These are phyloP conservation scores for Picathartes gymnocephalus DNA, from an alignment of 2,113 vertebrate species.

Conservation along the genomic window DNA sequence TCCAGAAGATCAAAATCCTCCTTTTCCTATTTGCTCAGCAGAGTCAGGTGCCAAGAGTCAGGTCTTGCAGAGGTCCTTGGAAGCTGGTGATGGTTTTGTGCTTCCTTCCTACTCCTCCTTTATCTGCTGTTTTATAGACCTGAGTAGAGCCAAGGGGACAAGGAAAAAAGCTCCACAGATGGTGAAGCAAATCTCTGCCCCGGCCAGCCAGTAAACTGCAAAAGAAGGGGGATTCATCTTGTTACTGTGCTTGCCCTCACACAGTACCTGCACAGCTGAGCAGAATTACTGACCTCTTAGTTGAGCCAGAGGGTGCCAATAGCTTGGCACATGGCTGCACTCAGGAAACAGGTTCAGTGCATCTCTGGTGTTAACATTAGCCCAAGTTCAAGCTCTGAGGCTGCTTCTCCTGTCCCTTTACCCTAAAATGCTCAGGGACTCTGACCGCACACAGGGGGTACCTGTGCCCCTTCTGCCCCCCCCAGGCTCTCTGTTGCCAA, in stretches of 20 bases:
- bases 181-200: slow-evolving; percentile 83
- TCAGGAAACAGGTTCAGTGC: not conserved
- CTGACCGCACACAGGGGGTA: accelerated
- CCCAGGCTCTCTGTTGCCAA: accelerated
- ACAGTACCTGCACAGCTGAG: not conserved
- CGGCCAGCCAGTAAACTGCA: slow-evolving; percentile 92
- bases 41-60: not conserved
- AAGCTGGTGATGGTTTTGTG: not conserved
- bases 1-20: not conserved
- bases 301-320: not conserved
- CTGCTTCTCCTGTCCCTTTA: not conserved
- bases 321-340: not conserved
- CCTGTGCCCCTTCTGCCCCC: not conserved
- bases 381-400: not conserved
- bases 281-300: not conserved
- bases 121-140: not conserved
- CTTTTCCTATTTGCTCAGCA: not conserved
- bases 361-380: too few relatives aligned
- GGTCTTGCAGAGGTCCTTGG: not conserved
- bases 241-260: not conserved
- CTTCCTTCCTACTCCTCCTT: slow-evolving; percentile 41
- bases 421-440: not conserved
- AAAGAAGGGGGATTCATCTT: not conserved
- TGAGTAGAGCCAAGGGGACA: slow-evolving; percentile 80
- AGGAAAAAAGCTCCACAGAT: slow-evolving; percentile 78